phyloP scores from a whole-genome alignment of 1,140 invertebrate genomes.

The Macrobrachium rosenbergii region DNA sequence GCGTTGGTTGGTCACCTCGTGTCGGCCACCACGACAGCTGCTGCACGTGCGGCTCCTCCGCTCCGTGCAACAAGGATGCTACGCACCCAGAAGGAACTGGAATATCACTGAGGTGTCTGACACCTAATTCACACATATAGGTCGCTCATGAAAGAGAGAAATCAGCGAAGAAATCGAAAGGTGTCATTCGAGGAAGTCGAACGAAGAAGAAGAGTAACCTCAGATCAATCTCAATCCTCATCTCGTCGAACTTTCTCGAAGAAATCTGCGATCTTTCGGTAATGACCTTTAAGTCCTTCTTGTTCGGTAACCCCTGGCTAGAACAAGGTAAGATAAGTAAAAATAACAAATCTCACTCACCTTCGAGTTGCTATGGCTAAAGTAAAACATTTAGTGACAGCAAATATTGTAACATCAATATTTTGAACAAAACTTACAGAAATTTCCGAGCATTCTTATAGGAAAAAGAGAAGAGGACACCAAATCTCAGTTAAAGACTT shows the following conservation, averaged over 20 bases:
- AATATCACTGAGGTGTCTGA: not conserved
- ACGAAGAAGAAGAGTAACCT: not conserved
- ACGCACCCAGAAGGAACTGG: conserved; percentile 34
- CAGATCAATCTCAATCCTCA: not conserved
- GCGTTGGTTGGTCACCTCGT: conserved; percentile 48
- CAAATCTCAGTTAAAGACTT: no score
- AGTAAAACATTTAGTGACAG: no score
- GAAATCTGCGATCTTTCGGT: not conserved
- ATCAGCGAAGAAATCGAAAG: no score
- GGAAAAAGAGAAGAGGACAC: no score
- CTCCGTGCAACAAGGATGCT: no score
- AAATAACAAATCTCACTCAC: conserved; percentile 55
- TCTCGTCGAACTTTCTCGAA: conserved; percentile 25
- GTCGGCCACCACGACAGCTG: conserved; percentile 39
- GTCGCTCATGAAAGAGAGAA: no score
- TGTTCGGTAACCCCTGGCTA: not conserved
- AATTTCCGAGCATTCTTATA: no score
- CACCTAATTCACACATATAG: not conserved
- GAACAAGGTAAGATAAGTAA: conserved; percentile 50
- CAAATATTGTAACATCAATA: no score
- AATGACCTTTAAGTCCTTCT: conserved; percentile 19
- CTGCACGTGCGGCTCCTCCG: conserved; percentile 28
- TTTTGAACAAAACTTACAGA: no score
- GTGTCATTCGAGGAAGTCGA: not conserved
- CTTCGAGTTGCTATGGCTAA: conserved; percentile 43